Percentiles rank a stretch among this genome's conserved stretches.
These are phyloP conservation scores for Tetragnatha montana DNA, from an alignment of 2,888 invertebrate species.

Conservation along the genomic window DNA sequence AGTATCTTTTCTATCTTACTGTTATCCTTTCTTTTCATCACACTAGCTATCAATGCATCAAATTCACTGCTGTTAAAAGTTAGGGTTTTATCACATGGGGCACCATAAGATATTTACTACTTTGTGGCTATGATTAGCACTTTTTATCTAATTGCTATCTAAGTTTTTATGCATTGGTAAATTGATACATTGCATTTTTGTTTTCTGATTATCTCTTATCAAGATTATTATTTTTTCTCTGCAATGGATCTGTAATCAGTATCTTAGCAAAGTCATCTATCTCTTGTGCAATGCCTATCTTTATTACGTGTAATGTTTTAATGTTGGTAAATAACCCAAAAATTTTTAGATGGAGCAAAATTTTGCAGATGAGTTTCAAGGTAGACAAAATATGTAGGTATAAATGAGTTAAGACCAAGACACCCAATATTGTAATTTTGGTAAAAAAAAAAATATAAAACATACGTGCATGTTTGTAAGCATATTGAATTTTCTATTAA, in stretches of 20 bases:
- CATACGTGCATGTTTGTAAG: no score
- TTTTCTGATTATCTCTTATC: neutral
- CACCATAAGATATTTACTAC: neutral
- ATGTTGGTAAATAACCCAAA: neutral
- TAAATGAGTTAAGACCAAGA: no score
- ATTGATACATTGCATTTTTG: neutral
- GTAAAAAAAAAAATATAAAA: no score
- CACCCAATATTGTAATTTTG: no score
- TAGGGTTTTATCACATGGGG: neutral
- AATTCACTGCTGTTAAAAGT: neutral
- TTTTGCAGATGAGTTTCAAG: no score
- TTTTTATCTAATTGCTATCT: neutral
- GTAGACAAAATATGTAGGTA: no score
- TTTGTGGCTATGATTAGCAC: neutral
- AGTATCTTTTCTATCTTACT: neutral
- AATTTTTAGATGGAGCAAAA: no score
- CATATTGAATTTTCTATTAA: no score
- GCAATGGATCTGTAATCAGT: neutral
- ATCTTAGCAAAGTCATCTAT: neutral
- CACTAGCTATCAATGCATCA: neutral
- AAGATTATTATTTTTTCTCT: neutral
- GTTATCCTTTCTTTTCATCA: neutral
- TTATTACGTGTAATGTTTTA: neutral
- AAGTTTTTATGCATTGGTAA: neutral
- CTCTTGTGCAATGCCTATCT: neutral